Conservation (phyloP, 2,113 vertebrate genomes). For the Epinephelus moara region DNA sequence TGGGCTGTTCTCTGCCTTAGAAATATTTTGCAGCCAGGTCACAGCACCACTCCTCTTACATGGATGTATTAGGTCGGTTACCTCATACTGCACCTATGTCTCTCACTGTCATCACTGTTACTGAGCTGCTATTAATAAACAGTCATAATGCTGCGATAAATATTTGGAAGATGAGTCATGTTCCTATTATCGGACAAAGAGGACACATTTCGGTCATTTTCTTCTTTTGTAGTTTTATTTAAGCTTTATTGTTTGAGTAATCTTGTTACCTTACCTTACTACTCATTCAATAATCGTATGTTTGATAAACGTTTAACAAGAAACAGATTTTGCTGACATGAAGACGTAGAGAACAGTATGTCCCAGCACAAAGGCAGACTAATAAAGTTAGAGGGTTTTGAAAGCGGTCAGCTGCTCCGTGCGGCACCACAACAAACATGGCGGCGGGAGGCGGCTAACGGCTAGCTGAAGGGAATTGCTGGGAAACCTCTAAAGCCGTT, state of each 20-base stretch:
- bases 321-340: neutral
- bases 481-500: neutral
- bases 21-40: neutral
- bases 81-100: neutral
- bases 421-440: slow-evolving; percentile 78
- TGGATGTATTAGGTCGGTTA: neutral
- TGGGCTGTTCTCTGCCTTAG: neutral
- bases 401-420: slow-evolving; percentile 45
- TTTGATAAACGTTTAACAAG: neutral
- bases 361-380: neutral
- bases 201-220: neutral
- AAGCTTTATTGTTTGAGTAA: neutral
- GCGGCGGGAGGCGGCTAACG: slow-evolving; percentile 47
- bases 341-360: neutral
- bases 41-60: neutral
- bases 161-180: neutral
- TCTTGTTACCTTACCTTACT: neutral
- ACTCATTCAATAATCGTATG: neutral
- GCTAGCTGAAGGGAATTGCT: neutral
- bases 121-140: neutral
- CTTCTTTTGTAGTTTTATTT: neutral
- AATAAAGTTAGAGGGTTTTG: slow-evolving; percentile 58
- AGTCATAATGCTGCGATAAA: neutral
- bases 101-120: neutral
- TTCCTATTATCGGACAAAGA: neutral